These are phyloP conservation scores for Hydraecia micacea DNA, from an alignment of 2,888 invertebrate genomes.

Conservation along the genomic window DNA sequence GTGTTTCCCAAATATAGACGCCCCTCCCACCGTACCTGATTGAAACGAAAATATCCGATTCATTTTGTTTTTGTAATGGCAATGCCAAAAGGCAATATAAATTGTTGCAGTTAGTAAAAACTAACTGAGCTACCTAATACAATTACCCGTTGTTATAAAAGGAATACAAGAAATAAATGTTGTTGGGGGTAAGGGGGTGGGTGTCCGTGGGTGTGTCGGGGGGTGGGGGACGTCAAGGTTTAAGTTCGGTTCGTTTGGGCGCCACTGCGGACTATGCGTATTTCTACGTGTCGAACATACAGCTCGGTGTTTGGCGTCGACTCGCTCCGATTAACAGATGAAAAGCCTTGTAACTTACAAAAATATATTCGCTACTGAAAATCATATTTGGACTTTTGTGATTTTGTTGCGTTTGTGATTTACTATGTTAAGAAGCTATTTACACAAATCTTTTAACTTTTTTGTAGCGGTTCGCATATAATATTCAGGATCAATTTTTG, in stretches of 20 bases:
- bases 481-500: not conserved
- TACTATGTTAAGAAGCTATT: not conserved
- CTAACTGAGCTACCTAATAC: slow-evolving; percentile 65
- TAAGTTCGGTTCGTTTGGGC: slow-evolving; percentile 77
- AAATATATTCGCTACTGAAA: slow-evolving; percentile 36
- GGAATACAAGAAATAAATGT: slow-evolving; percentile 79
- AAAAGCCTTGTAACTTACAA: slow-evolving; percentile 54
- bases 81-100: slow-evolving; percentile 51
- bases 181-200: slow-evolving; percentile 63
- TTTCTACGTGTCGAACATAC: slow-evolving; percentile 73
- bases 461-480: not conserved
- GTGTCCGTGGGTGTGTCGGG: slow-evolving; percentile 42
- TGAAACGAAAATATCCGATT: slow-evolving; percentile 31
- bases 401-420: slow-evolving; percentile 14
- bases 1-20: slow-evolving; percentile 53
- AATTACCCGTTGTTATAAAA: slow-evolving; percentile 73
- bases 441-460: not conserved
- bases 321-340: slow-evolving; percentile 44
- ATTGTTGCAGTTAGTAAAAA: slow-evolving; percentile 65
- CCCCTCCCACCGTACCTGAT: slow-evolving; percentile 29
- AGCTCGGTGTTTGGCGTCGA: slow-evolving; percentile 37
- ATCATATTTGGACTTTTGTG: slow-evolving; percentile 23
- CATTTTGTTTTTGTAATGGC: slow-evolving; percentile 36
- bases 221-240: slow-evolving; percentile 74
- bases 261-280: slow-evolving; percentile 88